phyloP scores from a whole-genome alignment of 2,113 vertebrate species.

The Isurus oxyrinchus region DNA sequence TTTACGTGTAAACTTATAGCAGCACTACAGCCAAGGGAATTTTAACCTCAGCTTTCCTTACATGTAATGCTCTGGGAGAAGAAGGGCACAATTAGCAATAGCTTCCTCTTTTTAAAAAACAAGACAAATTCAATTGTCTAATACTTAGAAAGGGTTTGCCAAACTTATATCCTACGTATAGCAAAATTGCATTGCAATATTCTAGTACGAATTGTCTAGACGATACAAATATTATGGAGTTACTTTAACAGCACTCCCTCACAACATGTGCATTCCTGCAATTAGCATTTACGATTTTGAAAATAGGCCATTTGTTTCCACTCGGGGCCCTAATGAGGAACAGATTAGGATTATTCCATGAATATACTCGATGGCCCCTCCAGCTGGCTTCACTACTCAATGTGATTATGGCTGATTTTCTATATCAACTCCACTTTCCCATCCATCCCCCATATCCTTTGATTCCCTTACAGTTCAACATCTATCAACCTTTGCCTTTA shows the following conservation, averaged over 20 bases:
- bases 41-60: not conserved
- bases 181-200: not conserved
- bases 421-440: too few species aligned
- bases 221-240: not conserved
- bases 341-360: not conserved
- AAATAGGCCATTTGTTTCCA: not conserved
- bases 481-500: too few species aligned
- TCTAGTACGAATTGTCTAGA: not conserved
- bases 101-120: not conserved
- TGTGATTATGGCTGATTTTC: too few species aligned
- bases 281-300: not conserved
- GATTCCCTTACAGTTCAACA: too few species aligned
- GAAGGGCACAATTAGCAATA: not conserved
- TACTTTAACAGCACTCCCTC: not conserved
- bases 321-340: not conserved
- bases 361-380: too few species aligned
- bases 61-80: not conserved
- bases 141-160: not conserved
- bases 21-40: not conserved
- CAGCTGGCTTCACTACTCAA: too few species aligned
- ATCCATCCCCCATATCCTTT: too few species aligned
- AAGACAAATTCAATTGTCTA: not conserved
- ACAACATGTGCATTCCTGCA: slow-evolving; percentile 6
- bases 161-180: not conserved
- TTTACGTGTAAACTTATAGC: not conserved